A percentile compares a stretch with the other conserved stretches of the same genome.
Conservation (phyloP, 2,797 vertebrate genomes). For the Nannoperca australis region DNA sequence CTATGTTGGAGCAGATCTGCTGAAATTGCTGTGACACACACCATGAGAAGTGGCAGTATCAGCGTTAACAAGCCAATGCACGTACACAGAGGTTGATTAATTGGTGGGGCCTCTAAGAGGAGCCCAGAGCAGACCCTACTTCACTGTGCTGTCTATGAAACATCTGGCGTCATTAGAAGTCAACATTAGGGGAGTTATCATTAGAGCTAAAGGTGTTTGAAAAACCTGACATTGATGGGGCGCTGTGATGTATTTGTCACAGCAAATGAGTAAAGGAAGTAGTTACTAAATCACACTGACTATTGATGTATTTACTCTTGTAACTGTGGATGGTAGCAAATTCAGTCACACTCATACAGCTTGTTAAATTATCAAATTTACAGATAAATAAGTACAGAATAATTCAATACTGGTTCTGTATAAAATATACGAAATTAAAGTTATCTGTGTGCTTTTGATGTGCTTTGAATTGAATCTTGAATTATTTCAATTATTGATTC, state of each 20-base stretch:
- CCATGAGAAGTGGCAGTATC: constrained; percentile 44
- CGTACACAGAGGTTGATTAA: constrained; percentile 51
- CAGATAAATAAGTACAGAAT: constrained; percentile 3
- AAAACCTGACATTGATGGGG: constrained; percentile 35
- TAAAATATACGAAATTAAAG: background rate
- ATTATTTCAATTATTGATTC: background rate
- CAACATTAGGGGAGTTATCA: constrained; percentile 48
- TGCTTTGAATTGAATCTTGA: background rate
- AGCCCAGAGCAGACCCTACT: constrained; percentile 40
- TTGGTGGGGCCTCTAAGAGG: constrained; percentile 31
- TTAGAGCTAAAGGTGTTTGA: constrained; percentile 44
- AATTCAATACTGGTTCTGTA: background rate
- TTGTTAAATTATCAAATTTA: background rate
- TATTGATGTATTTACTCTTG: constrained; percentile 6
- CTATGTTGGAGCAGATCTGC: constrained; percentile 45
- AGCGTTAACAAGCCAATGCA: constrained; percentile 40
- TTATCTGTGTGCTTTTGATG: background rate
- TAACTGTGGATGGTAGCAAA: background rate
- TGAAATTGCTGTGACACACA: constrained; percentile 52
- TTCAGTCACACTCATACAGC: background rate
- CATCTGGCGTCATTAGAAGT: constrained; percentile 65
- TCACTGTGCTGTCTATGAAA: constrained; percentile 45
- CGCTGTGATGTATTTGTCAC: constrained; percentile 26
- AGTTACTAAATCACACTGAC: constrained; percentile 18
- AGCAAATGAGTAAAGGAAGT: constrained; percentile 19